Percentiles rank a stretch among this genome's conserved stretches.
Evolutionary conservation across 2,797 vertebrate species (phyloP).

Genomic region (Arctocebus calabarensis): DNA sequence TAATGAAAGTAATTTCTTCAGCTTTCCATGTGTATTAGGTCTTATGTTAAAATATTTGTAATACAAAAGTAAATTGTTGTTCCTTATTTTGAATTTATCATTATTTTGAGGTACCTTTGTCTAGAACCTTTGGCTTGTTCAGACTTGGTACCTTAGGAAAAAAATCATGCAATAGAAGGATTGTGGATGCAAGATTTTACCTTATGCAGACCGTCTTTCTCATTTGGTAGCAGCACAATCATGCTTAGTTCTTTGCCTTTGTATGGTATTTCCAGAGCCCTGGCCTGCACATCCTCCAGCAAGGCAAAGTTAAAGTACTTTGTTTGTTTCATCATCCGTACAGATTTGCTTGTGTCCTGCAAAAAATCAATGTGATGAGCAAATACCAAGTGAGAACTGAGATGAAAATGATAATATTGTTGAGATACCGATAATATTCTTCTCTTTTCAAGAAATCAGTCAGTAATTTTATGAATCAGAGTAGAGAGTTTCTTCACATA

Average conservation of each 20-base stretch:
- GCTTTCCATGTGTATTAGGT: neutral
- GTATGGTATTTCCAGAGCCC: conserved; percentile 86
- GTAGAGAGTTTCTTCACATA: neutral
- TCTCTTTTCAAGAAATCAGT: neutral
- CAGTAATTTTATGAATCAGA: neutral
- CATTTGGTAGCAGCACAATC: conserved; percentile 85
- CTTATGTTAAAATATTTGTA: neutral
- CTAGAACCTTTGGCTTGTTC: neutral
- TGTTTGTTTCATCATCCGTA: conserved; percentile 86
- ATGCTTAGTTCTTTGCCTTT: conserved; percentile 80
- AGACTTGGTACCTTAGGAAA: neutral
- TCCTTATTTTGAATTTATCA: neutral
- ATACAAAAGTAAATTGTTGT: neutral
- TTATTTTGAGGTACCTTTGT: neutral
- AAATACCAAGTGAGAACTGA: neutral
- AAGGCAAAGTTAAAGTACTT: conserved; percentile 70
- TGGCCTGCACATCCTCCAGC: conserved; percentile 72
- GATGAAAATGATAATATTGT: neutral
- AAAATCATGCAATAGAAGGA: neutral
- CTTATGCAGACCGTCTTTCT: conserved; percentile 77
- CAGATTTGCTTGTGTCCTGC: conserved; percentile 80
- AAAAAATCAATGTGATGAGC: conserved; percentile 45
- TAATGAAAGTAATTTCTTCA: neutral
- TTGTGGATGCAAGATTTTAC: conserved; percentile 50
- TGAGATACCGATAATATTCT: neutral